Base-by-base conservation (phyloP, 2,113 vertebrate species). In the Gymnarchus niloticus region DNA sequence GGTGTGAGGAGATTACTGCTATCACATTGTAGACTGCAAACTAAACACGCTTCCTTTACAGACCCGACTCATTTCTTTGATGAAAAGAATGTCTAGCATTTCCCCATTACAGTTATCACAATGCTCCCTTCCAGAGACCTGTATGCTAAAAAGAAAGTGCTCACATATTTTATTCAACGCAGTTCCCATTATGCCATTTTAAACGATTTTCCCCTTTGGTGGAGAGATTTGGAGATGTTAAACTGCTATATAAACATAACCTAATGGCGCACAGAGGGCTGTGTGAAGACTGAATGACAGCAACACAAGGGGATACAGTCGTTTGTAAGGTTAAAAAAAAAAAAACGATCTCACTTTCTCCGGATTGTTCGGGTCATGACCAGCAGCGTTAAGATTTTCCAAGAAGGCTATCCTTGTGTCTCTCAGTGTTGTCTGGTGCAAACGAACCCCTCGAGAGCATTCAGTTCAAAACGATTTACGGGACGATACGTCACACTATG, bases 241-340 rank as follows among this genome's bases (percentile, higher is more conserved):
- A 81, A 48, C 46, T 9, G 89, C 4, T 81, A 89, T 86, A 87
- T 84, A 89, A 88, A 86, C 82, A 52, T 7, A 46, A 84, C 81
- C 80, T 83, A 82, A 76, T 85, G 83, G 61, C 0, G 1, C 33
- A 84, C 57, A 81, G 85, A 37, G 21, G 23, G 23, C 51, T 73
- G 9, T 56, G 85, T 19, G 82, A 52, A 54, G 44, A 7, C 65
- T 14, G 2, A 14, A 21, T 33, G 46, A 37, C 0, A n/a, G 80
- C 49, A 83, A 44, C 52, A 85, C 73, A 19, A 78, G 84, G 56
- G 84, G 84, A 21, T 56, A 41, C 17, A 56, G 33, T 56, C 10
- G 21, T 51, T 85, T 37, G 61, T 33, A 85, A 83, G 51, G 59
- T 25, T 3, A 44, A 44, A 78, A 85, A 17, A 77, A 41, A 0